These are phyloP conservation scores for Octodonta nipae DNA, from an alignment of 2,888 invertebrate species.

Conservation along the genomic window DNA sequence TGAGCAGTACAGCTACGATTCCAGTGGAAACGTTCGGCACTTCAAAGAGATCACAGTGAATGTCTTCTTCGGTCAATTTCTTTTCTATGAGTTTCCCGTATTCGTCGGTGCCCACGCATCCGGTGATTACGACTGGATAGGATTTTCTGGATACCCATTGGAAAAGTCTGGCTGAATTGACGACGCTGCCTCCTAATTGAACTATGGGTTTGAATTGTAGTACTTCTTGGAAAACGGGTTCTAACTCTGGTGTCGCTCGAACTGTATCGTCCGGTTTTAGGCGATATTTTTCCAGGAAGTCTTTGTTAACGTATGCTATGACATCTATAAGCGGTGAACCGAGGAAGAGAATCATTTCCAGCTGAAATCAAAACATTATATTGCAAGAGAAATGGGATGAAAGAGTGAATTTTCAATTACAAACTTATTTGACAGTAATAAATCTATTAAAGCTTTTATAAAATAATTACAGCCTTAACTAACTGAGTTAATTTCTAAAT, in stretches of 20 bases:
- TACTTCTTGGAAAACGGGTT: conserved; percentile 14
- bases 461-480: too few relatives aligned
- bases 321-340: conserved; percentile 21
- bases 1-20: conserved; percentile 18
- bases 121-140: conserved; percentile 13
- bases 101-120: conserved; percentile 17
- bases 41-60: conserved; percentile 12
- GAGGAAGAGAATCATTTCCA: conserved; percentile 11
- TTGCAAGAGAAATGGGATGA: too few relatives aligned
- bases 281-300: conserved; percentile 16
- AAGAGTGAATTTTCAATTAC: too few relatives aligned
- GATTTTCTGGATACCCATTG: conserved; percentile 10
- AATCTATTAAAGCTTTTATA: too few relatives aligned
- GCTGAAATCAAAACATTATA: background rate
- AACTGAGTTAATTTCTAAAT: too few relatives aligned
- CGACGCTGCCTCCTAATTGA: conserved; percentile 19
- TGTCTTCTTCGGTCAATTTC: conserved; percentile 11
- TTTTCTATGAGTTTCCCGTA: conserved; percentile 13
- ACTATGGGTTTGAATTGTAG: conserved; percentile 7
- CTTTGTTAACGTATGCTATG: conserved; percentile 14
- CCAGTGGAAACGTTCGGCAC: conserved; percentile 13
- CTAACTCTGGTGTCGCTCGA: conserved; percentile 5
- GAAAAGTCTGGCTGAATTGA: conserved; percentile 18
- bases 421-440: too few relatives aligned
- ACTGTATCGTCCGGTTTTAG: conserved; percentile 16